Evolutionary conservation across 2,113 vertebrate species (phyloP).

Genomic region (Coryphaenoides rupestris): DNA sequence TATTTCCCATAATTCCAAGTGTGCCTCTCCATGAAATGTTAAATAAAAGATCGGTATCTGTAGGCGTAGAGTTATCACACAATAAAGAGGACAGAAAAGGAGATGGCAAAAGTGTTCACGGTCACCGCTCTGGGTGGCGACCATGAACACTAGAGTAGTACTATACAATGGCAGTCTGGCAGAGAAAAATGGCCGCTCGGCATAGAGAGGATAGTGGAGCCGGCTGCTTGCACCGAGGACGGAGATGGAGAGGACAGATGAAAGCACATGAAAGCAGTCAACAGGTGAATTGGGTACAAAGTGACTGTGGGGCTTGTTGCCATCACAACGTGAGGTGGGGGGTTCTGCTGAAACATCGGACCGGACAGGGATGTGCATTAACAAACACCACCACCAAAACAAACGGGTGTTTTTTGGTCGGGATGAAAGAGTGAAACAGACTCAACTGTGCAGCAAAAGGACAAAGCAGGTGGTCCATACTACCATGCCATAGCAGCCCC

Average conservation of each 20-base stretch:
- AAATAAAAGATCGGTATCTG: no score
- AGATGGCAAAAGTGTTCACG: not conserved
- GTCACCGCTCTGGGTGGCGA: no score
- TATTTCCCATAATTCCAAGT: no score
- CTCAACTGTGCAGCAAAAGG: conserved; percentile 23
- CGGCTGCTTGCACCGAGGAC: not conserved
- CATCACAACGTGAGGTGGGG: conserved; percentile 18
- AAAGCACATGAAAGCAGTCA: not conserved
- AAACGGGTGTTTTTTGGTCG: not conserved
- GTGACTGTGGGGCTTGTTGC: conserved; percentile 13
- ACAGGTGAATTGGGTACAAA: conserved; percentile 6
- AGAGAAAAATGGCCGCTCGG: no score
- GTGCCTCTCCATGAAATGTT: no score
- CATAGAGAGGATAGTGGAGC: no score
- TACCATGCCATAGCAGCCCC: not conserved
- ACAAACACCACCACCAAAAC: conserved; percentile 10
- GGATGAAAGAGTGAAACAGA: conserved; percentile 19
- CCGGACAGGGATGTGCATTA: conserved; percentile 5
- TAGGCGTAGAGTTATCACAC: not conserved
- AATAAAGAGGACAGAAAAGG: not conserved
- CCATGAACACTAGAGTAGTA: no score
- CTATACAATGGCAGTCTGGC: no score
- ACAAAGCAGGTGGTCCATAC: not conserved
- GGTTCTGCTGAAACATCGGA: conserved; percentile 8
- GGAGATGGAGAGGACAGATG: not conserved